Conservation (phyloP, 2,113 vertebrate species). For the Athene cunicularia region DNA sequence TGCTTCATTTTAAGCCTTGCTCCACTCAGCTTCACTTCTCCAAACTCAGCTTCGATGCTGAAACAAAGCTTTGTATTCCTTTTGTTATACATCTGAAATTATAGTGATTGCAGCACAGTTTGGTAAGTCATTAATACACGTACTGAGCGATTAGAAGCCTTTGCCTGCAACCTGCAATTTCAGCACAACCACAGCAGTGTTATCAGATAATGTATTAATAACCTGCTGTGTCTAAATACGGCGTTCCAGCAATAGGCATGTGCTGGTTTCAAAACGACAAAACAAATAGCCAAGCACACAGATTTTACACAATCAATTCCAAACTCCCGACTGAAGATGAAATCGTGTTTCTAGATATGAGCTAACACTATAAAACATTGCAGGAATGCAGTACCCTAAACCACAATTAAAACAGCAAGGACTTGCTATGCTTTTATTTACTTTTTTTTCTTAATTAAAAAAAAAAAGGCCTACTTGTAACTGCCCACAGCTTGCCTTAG, state of each 20-base stretch:
- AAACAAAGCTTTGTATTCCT: neutral
- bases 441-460: neutral
- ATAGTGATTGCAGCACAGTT: neutral
- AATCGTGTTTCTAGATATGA: neutral
- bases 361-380: neutral
- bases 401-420: neutral
- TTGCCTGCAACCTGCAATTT: neutral
- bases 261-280: neutral
- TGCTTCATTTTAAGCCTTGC: neutral
- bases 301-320: neutral
- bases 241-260: accelerated
- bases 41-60: neutral
- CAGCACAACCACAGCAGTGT: neutral
- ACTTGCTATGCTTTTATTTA: neutral
- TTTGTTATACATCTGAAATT: neutral
- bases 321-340: neutral
- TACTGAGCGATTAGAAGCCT: neutral
- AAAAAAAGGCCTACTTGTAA: neutral
- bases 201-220: neutral
- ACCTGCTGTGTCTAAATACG: accelerated
- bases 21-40: neutral
- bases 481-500: neutral
- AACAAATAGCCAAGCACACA: neutral
- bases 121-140: neutral
- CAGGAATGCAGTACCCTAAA: neutral